Conservation (phyloP, 1,140 invertebrate genomes). For the Eciton burchellii region DNA sequence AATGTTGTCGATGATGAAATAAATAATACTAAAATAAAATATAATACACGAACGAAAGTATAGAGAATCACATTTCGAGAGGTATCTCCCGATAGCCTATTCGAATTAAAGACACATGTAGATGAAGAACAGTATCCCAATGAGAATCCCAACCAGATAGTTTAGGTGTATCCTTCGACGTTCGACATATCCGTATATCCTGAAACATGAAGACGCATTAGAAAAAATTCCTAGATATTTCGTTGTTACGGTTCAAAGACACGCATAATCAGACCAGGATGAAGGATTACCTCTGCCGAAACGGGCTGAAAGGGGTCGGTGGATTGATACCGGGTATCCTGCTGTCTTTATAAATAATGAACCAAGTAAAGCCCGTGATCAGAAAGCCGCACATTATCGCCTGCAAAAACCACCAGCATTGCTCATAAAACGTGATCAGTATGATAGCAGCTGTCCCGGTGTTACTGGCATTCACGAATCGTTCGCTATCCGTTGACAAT, state of each 20-base stretch:
- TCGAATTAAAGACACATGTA: conserved; percentile 76
- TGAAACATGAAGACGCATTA: conserved; percentile 58
- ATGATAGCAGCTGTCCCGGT: conserved; percentile 64
- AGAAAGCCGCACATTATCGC: conserved; percentile 76
- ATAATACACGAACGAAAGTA: conserved; percentile 11
- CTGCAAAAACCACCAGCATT: conserved; percentile 77
- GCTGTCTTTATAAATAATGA: conserved; percentile 83
- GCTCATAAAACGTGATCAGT: conserved; percentile 61
- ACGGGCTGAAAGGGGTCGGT: conserved; percentile 75
- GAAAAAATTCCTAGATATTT: conserved; percentile 9
- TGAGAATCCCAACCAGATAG: conserved; percentile 77
- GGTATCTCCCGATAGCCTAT: neutral
- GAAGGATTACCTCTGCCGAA: conserved; percentile 71
- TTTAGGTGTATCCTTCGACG: conserved; percentile 72
- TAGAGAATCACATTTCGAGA: neutral
- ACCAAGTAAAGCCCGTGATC: conserved; percentile 78
- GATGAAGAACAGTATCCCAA: conserved; percentile 75
- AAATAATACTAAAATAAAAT: conserved; percentile 36
- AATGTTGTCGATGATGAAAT: neutral
- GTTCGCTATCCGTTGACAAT: conserved; percentile 58
- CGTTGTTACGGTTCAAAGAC: neutral
- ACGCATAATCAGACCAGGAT: neutral
- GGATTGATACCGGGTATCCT: conserved; percentile 79
- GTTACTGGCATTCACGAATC: conserved; percentile 67
- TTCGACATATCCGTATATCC: conserved; percentile 34